Evolutionary conservation across 2,113 vertebrate genomes (phyloP).

Genomic region (Pygoscelis adeliae): DNA sequence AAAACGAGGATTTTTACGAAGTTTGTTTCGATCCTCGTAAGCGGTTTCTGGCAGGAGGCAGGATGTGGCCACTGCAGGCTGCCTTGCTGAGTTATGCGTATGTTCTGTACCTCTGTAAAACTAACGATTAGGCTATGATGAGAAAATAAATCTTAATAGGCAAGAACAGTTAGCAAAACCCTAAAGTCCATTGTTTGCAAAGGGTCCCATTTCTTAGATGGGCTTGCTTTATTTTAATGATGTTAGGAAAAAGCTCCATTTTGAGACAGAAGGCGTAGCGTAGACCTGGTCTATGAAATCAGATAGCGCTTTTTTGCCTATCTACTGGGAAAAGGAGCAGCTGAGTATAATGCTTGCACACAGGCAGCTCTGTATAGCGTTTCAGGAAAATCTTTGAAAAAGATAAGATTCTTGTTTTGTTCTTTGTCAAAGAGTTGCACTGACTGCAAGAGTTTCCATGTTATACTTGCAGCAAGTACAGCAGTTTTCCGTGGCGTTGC

Average conservation of each 20-base stretch:
- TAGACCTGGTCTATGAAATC: neutral
- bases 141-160: neutral
- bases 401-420: neutral
- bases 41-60: neutral
- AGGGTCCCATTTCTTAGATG: neutral
- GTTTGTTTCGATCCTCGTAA: neutral
- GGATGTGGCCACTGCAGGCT: neutral
- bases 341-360: neutral
- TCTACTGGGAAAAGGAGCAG: conserved; percentile 7
- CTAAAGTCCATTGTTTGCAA: neutral
- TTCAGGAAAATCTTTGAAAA: neutral
- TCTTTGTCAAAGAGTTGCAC: neutral
- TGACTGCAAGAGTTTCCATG: neutral
- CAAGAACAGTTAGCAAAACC: neutral
- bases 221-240: neutral
- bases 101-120: neutral
- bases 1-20: neutral
- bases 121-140: neutral
- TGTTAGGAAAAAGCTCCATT: neutral
- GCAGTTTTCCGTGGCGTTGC: neutral
- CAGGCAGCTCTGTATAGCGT: neutral
- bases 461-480: neutral
- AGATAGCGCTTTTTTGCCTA: neutral
- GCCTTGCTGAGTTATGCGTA: neutral
- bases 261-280: neutral